Percentiles rank a stretch among this genome's conserved stretches.
Evolutionary conservation across 2,888 invertebrate genomes (phyloP).

Genomic region (Oscheius onirici): DNA sequence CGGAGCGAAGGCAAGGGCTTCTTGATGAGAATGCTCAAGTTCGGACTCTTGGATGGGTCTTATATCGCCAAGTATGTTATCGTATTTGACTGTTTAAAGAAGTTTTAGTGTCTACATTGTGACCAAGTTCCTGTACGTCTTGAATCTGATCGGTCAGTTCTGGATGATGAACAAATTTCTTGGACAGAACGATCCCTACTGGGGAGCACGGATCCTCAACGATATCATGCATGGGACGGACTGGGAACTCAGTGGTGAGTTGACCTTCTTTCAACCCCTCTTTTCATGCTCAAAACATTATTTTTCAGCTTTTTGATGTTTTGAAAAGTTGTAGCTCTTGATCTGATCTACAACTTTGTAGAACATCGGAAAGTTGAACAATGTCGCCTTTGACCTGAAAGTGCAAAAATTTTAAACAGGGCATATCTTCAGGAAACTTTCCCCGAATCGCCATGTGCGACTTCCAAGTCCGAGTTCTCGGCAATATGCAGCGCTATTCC

Average conservation of each 20-base stretch:
- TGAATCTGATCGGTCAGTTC: constrained; percentile 67
- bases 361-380: too few species aligned
- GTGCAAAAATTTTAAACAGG: too few species aligned
- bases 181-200: constrained; percentile 61
- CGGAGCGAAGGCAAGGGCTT: constrained; percentile 36
- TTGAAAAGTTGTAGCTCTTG: too few species aligned
- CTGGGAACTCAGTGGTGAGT: constrained; percentile 63
- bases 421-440: constrained; percentile 58
- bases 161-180: constrained; percentile 66
- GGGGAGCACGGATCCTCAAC: constrained; percentile 62
- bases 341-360: too few species aligned
- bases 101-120: constrained; percentile 61
- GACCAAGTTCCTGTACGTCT: constrained; percentile 66
- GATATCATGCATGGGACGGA: constrained; percentile 65
- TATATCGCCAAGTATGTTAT: constrained; percentile 62
- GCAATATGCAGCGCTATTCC: constrained; percentile 57
- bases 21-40: constrained; percentile 37
- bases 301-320: background rate
- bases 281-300: background rate
- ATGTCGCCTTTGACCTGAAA: too few species aligned
- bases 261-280: background rate
- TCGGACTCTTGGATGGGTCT: constrained; percentile 62
- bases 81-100: background rate
- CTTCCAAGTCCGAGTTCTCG: constrained; percentile 60
- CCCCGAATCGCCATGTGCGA: constrained; percentile 69